These are phyloP conservation scores for Rhyzopertha dominica DNA, from an alignment of 1,140 invertebrate genomes.

Conservation along the genomic window DNA sequence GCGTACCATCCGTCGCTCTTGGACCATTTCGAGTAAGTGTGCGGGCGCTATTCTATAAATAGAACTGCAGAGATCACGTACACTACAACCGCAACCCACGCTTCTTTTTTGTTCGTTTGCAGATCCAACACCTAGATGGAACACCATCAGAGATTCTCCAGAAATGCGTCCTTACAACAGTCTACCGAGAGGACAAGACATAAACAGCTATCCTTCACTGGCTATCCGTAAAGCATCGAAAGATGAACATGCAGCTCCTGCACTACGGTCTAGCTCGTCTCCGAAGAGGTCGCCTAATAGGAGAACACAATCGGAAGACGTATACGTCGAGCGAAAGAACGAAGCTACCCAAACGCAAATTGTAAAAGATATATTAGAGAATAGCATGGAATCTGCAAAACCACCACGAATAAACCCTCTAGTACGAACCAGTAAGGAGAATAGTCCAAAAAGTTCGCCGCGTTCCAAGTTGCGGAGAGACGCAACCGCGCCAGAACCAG, in stretches of 20 bases:
- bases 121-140: conserved; percentile 55
- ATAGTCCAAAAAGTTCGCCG: conserved; percentile 10
- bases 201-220: conserved; percentile 40
- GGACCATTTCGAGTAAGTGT: conserved; percentile 64
- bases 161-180: conserved; percentile 56
- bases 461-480: too few species aligned
- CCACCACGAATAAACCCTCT: conserved; percentile 16
- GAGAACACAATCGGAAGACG: conserved; percentile 33
- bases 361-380: background rate
- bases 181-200: conserved; percentile 46
- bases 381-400: conserved; percentile 10
- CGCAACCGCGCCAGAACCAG: too few species aligned
- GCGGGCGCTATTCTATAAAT: conserved; percentile 1
- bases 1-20: conserved; percentile 60
- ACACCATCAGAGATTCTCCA: conserved; percentile 49
- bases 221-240: conserved; percentile 26
- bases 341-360: background rate
- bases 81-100: background rate
- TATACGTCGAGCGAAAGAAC: conserved; percentile 22
- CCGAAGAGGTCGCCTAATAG: conserved; percentile 24
- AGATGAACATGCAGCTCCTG: conserved; percentile 3
- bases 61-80: background rate
- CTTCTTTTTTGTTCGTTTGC: conserved; percentile 19
- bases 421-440: conserved; percentile 5
- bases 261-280: too few species aligned